Conservation (phyloP, 2,113 vertebrate species). For the Saguinus midas region DNA sequence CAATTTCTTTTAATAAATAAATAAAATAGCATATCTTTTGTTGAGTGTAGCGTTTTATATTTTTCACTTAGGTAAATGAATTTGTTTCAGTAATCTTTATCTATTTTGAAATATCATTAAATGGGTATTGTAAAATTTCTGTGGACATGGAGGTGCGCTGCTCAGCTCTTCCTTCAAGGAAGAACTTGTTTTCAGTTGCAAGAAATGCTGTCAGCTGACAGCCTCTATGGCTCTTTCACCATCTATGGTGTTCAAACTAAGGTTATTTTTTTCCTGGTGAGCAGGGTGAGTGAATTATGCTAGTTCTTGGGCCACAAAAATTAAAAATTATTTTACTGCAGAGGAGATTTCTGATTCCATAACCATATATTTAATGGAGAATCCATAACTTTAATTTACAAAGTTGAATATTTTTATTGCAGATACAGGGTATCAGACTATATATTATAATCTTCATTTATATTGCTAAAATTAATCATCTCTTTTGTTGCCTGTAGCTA, state of each 20-base stretch:
- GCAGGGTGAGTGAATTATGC: not conserved
- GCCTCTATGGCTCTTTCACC: too few species aligned
- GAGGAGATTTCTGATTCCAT: not conserved
- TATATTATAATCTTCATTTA: too few species aligned
- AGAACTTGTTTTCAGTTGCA: not conserved
- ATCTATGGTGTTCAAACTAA: not conserved
- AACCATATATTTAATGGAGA: not conserved
- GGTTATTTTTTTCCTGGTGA: not conserved
- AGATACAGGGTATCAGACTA: too few species aligned
- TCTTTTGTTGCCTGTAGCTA: too few species aligned
- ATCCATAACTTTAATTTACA: not conserved
- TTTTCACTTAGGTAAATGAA: not conserved
- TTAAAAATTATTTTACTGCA: not conserved
- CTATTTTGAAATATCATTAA: not conserved
- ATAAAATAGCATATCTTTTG: not conserved
- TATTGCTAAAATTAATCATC: too few species aligned
- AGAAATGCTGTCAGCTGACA: not conserved
- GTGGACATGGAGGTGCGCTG: not conserved
- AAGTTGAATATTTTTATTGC: too few species aligned
- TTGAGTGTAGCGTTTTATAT: not conserved
- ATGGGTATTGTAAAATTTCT: not conserved
- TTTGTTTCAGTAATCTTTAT: not conserved
- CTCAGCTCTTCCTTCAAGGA: not conserved
- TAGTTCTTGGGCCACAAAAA: not conserved
- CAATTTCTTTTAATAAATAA: not conserved